These are phyloP conservation scores for Anarhynchus alexandrinus DNA, from an alignment of 2,113 vertebrate genomes.

Conservation along the genomic window DNA sequence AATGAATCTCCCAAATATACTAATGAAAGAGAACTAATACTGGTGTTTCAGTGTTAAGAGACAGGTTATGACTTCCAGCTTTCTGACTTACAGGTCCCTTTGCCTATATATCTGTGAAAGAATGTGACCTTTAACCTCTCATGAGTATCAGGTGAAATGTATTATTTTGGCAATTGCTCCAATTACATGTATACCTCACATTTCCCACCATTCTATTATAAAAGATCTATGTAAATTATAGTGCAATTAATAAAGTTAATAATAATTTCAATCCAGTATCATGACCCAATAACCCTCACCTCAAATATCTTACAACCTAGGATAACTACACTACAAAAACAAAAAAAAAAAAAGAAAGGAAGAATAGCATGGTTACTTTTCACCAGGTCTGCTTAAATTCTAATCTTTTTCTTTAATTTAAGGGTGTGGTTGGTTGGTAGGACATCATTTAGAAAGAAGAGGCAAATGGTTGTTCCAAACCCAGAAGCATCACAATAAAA, in stretches of 20 bases:
- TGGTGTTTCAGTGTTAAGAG: not conserved
- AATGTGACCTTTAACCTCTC: not conserved
- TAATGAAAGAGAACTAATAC: not conserved
- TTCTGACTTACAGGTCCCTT: not conserved
- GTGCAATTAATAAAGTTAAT: not conserved
- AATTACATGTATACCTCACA: not conserved
- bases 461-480: not conserved
- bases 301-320: not conserved
- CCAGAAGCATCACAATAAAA: not conserved
- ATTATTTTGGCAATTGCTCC: not conserved
- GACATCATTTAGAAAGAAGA: not conserved
- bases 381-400: not conserved
- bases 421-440: not conserved
- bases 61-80: not conserved
- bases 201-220: not conserved
- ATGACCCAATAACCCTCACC: not conserved
- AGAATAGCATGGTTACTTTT: not conserved
- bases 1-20: not conserved
- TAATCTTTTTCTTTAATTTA: not conserved
- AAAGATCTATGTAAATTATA: not conserved
- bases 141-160: accelerated
- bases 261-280: not conserved
- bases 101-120: not conserved
- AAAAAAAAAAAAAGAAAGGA: not conserved
- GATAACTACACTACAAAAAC: not conserved